Conservation (phyloP, 2,888 invertebrate species). For the Euclidia mi region DNA sequence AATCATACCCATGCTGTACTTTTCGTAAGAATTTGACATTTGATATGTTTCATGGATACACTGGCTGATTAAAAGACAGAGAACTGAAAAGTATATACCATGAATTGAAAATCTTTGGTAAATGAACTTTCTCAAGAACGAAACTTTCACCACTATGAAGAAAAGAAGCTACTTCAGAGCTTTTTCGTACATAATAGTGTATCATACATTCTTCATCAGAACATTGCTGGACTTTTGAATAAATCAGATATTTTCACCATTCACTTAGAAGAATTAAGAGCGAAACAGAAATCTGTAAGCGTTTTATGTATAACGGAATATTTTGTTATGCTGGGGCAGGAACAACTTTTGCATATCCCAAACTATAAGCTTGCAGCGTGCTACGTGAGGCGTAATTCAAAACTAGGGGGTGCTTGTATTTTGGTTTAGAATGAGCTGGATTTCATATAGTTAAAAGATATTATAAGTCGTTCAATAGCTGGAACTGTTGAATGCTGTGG, state of each 20-base stretch:
- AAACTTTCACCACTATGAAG: too few species aligned
- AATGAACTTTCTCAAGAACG: too few species aligned
- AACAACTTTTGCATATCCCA: too few species aligned
- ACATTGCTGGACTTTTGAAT: not conserved
- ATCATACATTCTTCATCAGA: not conserved
- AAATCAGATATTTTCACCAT: not conserved
- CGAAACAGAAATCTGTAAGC: not conserved
- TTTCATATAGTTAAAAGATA: not conserved
- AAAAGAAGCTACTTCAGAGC: not conserved
- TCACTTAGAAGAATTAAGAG: not conserved
- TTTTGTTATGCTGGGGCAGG: too few species aligned
- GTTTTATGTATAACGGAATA: not conserved
- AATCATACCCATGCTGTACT: not conserved
- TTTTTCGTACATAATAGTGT: not conserved
- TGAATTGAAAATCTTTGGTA: not conserved
- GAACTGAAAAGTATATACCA: not conserved
- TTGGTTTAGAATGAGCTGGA: not conserved
- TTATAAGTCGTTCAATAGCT: not conserved
- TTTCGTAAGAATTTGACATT: not conserved
- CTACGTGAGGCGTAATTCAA: not conserved
- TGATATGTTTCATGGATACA: not conserved
- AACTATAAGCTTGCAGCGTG: constrained; percentile 7
- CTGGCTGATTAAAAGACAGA: not conserved
- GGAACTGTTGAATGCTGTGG: constrained; percentile 9
- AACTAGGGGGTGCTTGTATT: constrained; percentile 10